Evolutionary conservation across 2,797 vertebrate species (phyloP), one percentile per base, ranked within the genome.

Genomic region (Clamator glandarius): DNA sequence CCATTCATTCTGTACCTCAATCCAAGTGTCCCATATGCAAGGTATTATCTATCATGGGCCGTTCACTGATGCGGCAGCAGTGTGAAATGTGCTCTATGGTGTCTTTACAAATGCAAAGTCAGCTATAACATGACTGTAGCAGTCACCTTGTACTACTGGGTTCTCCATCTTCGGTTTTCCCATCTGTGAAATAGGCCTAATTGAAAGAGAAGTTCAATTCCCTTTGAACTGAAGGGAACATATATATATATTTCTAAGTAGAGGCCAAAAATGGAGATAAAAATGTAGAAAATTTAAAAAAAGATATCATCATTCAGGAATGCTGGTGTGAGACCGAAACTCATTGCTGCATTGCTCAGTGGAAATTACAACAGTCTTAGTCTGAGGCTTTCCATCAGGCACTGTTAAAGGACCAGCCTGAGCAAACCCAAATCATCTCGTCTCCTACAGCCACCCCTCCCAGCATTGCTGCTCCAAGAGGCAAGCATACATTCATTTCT

Each of bases 1-100:
- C 33, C 31, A 25, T 41, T 63, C n/a, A 4, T 33, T 63, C 67
- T 9, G 0, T 25, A 8, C 57, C 28, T 20, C 0, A 73, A 8
- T 21, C 39, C 55, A 16, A 23, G 46, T 0, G 4, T 8, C 26
- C 46, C 3, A 0, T 29, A 5, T 1, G 7, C 0, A 0, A 87
- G 26, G 25, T 0, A 0, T 52, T 76, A 41, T 19, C 3, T 1
- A 33, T 63, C 81, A 68, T 0, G 3, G 51, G 41, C 66, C 46
- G 2, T 50, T 61, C 87, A 13, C 20, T 13, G n/a, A 8, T 21
- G 59, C 24, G 67, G 77, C 92, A 89, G 70, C 84, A 62, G 80
- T 12, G 0, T 41, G 70, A 66, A 74, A 76, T 69, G 77, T 82
- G 25, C 63, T 90, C 69, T 48, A 26, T 9, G 12, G 13, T 12